phyloP scores from a whole-genome alignment of 2,113 vertebrate genomes.

The Menura novaehollandiae region DNA sequence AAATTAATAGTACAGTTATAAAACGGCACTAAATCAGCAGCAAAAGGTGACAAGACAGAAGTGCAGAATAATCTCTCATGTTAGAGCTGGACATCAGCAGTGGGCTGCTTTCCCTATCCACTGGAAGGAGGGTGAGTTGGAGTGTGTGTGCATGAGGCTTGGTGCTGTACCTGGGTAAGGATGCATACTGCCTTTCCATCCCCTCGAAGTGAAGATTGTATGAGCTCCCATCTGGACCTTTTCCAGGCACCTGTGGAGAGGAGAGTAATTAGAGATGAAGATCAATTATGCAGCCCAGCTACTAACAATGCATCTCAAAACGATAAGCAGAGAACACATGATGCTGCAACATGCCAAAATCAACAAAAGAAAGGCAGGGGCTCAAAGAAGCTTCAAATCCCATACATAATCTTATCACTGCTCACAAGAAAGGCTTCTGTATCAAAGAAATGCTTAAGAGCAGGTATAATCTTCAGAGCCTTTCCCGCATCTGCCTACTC shows the following conservation, averaged over 20 bases:
- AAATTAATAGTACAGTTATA: conserved; percentile 62
- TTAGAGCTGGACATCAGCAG: conserved; percentile 17
- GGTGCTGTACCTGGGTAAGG: conserved; percentile 81
- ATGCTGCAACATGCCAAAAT: conserved; percentile 64
- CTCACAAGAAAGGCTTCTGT: conserved; percentile 15
- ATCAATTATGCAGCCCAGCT: conserved; percentile 68
- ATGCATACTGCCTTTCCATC: conserved; percentile 78
- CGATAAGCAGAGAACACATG: conserved; percentile 63
- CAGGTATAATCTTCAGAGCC: background rate
- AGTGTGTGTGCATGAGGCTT: background rate
- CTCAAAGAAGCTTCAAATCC: conserved; percentile 39
- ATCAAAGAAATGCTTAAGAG: background rate
- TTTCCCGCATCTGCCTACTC: background rate
- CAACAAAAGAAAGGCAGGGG: conserved; percentile 50
- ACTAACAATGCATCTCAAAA: conserved; percentile 71
- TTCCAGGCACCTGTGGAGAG: conserved; percentile 83
- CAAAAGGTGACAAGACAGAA: conserved; percentile 38
- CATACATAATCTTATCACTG: conserved; percentile 35
- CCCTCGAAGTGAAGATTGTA: conserved; percentile 79
- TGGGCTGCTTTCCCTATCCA: background rate
- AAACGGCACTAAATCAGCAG: conserved; percentile 46
- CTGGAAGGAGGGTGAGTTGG: background rate
- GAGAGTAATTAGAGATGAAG: conserved; percentile 74
- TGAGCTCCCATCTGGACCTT: conserved; percentile 76
- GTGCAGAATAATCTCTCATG: conserved; percentile 17